A percentile compares a stretch with the other conserved stretches of the same genome.
Conservation (phyloP, 2,797 vertebrate genomes). For the Sorex maritimensis region DNA sequence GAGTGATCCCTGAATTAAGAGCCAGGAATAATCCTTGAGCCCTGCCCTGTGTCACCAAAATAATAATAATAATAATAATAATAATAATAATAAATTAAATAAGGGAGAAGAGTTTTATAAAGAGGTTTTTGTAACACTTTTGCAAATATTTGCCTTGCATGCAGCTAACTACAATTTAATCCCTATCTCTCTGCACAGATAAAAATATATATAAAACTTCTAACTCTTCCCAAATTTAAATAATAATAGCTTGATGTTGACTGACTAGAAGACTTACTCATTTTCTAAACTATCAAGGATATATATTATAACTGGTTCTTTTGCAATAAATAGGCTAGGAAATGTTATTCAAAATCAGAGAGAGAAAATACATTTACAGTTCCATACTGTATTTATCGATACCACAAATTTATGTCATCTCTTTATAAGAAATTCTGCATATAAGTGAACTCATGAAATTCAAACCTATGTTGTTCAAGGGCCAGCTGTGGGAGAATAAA, state of each 20-base stretch:
- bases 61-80: too few species aligned
- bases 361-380: background rate
- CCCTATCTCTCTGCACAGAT: too few species aligned
- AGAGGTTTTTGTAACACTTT: too few species aligned
- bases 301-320: background rate
- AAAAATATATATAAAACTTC: background rate
- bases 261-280: background rate
- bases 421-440: background rate
- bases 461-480: background rate
- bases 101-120: too few species aligned
- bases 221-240: background rate
- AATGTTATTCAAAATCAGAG: background rate
- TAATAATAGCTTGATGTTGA: background rate
- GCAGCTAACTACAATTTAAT: too few species aligned
- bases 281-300: too few species aligned
- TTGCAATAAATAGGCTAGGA: background rate
- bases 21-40: too few species aligned
- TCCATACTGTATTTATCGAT: background rate
- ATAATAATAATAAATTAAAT: too few species aligned
- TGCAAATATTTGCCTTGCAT: too few species aligned
- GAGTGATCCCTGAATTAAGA: too few species aligned
- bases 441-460: background rate
- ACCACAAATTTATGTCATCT: background rate
- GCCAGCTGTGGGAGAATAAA: background rate
- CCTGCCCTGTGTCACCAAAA: background rate